These are phyloP conservation scores for Amblyjoppa proteus DNA, from an alignment of 2,888 invertebrate species.

Conservation along the genomic window DNA sequence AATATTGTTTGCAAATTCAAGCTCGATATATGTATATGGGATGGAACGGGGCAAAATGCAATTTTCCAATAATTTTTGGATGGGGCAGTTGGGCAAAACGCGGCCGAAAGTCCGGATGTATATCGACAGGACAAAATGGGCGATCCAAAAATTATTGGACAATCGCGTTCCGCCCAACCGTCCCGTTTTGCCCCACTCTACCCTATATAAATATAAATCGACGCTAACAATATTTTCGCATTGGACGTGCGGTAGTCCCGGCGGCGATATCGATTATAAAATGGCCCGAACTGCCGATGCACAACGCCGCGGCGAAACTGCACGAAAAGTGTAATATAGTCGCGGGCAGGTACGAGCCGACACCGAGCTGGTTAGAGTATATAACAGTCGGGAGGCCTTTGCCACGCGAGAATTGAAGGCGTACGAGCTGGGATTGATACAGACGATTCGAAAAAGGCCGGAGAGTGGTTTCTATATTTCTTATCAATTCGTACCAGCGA, in stretches of 20 bases:
- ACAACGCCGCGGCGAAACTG: not conserved
- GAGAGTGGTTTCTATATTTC: conserved; percentile 13
- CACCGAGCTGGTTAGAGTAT: conserved; percentile 22
- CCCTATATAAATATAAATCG: not conserved
- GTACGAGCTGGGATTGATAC: not conserved
- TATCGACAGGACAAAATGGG: too few relatives aligned
- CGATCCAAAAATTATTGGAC: too few relatives aligned
- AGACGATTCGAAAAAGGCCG: conserved; percentile 1
- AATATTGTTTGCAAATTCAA: not conserved
- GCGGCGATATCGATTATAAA: conserved; percentile 34
- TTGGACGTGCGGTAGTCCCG: not conserved
- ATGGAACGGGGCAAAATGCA: too few relatives aligned
- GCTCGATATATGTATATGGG: not conserved
- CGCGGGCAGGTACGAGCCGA: conserved; percentile 49
- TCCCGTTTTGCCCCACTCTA: too few relatives aligned
- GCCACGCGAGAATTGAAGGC: not conserved
- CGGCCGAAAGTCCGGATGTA: too few relatives aligned
- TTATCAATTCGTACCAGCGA: conserved; percentile 46
- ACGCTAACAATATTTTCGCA: conserved; percentile 6
- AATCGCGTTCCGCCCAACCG: too few relatives aligned
- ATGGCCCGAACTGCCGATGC: not conserved
- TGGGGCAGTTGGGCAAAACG: too few relatives aligned
- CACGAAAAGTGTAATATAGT: conserved; percentile 32
- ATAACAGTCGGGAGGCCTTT: not conserved
- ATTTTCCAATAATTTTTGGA: too few relatives aligned